Conservation (phyloP, 2,113 vertebrate genomes). For the Hyaena hyaena region DNA sequence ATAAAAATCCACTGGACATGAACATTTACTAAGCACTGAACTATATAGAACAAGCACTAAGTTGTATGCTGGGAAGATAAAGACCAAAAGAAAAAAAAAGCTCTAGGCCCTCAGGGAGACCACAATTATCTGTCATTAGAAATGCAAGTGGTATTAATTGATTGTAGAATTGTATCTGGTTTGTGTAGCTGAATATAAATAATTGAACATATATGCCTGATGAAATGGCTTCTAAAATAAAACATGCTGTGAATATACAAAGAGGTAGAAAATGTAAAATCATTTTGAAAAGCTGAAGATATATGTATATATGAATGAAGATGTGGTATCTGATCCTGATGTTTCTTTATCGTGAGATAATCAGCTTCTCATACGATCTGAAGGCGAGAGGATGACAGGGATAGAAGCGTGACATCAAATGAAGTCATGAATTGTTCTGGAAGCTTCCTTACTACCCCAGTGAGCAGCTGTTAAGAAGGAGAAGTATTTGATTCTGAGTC, state of each 20-base stretch:
- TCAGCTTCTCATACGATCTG: neutral
- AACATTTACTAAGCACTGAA: neutral
- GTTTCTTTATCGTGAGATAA: neutral
- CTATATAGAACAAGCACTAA: neutral
- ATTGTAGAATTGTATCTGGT: neutral
- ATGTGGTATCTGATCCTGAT: neutral
- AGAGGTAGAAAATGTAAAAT: neutral
- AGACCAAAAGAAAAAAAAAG: neutral
- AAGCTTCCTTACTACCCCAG: neutral
- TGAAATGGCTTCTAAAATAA: constrained; percentile 53
- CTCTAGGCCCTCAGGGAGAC: neutral
- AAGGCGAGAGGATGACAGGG: neutral
- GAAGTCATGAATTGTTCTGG: neutral
- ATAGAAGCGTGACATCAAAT: neutral
- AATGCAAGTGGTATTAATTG: neutral
- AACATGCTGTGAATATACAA: neutral
- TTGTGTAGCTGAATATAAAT: constrained; percentile 25
- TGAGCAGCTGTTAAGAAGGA: neutral
- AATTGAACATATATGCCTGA: neutral
- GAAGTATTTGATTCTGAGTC: neutral
- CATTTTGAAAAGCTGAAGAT: constrained; percentile 6
- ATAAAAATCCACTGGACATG: neutral
- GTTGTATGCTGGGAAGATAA: neutral
- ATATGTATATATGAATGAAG: no score
- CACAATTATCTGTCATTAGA: neutral